Conservation (phyloP, 2,888 invertebrate species). For the Drosophila histrio region DNA sequence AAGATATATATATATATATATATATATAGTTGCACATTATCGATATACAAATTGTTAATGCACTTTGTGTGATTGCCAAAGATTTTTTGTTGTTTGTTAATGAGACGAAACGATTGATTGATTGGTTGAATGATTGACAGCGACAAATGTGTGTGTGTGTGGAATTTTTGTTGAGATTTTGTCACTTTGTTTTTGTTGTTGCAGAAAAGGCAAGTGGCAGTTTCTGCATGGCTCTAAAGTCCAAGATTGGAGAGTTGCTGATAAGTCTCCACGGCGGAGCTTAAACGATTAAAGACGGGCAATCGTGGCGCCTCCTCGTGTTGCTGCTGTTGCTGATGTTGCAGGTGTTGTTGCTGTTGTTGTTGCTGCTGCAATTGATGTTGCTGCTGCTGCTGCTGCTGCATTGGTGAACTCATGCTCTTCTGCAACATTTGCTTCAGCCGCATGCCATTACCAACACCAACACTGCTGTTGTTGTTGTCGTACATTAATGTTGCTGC, state of each 20-base stretch:
- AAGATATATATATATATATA: too few relatives aligned
- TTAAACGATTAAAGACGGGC: conserved; percentile 91
- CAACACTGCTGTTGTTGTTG: too few relatives aligned
- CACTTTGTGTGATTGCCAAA: too few relatives aligned
- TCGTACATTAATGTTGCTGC: conserved; percentile 15
- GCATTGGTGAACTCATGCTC: conserved; percentile 73
- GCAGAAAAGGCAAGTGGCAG: not conserved
- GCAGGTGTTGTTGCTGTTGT: conserved; percentile 46
- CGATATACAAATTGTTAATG: too few relatives aligned
- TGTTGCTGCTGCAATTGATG: conserved; percentile 32
- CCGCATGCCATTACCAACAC: not conserved
- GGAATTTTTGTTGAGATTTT: conserved; percentile 7
- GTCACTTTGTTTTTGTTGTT: not conserved
- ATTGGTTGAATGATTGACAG: not conserved
- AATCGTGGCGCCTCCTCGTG: conserved; percentile 86
- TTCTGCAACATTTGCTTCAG: conserved; percentile 76
- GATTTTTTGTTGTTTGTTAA: too few relatives aligned
- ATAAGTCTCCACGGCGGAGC: conserved; percentile 84
- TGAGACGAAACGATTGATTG: too few relatives aligned
- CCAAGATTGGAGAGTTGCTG: conserved; percentile 74
- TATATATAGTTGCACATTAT: too few relatives aligned
- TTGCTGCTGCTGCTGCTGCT: conserved; percentile 36
- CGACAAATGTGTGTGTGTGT: not conserved
- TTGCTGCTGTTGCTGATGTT: conserved; percentile 27
- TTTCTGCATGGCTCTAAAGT: conserved; percentile 54